Base-by-base conservation (phyloP, 2,888 invertebrate species). In the Zygothrica quintamaculata region DNA sequence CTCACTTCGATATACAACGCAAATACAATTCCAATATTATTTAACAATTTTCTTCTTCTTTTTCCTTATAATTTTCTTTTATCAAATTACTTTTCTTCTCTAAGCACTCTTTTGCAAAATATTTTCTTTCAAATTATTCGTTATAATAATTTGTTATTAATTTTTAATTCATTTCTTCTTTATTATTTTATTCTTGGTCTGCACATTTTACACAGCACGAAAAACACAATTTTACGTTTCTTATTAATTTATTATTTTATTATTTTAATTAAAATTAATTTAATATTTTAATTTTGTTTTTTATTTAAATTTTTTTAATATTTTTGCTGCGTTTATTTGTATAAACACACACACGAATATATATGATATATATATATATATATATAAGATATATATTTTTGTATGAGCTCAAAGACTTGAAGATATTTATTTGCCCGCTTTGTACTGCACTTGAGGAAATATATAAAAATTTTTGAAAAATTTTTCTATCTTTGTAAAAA, bases 401-500 rank as follows among this genome's bases (percentile, higher is more conserved):
- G 26, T 22, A 15, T 22, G 26, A 11, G 11, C 26, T 66, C 43
- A 16, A 39, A 53, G 61, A 67, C 68, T 77, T 67, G 37, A 40
- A 39, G 55, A 65, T 55, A 53, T 44, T 69, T 77, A 52, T 57
- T 50, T 59, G 48, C 58, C 64, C 65, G 61, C 57, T 59, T 22
- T n/a, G n/a, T n/a, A 40, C 70, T 48, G 52, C 72, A 67, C 69
- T 65, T 65, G 57, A 46, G 60, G 52, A 55, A 55, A 65, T 53
- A 57, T 56, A 44, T 58, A 43, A 69, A 71, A 59, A 55, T 69
- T 61, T 52, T 58, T 74, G 37, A 66, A 58, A 51, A 73, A 65
- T 48, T 66, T 65, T 77, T 77, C 57, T 73, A 72, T 74, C 70
- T 78, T 69, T 66, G 47, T 70, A 74, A 80, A 88, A 82, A 84